These are phyloP conservation scores for Mya arenaria DNA, from an alignment of 1,140 invertebrate genomes.

Conservation along the genomic window DNA sequence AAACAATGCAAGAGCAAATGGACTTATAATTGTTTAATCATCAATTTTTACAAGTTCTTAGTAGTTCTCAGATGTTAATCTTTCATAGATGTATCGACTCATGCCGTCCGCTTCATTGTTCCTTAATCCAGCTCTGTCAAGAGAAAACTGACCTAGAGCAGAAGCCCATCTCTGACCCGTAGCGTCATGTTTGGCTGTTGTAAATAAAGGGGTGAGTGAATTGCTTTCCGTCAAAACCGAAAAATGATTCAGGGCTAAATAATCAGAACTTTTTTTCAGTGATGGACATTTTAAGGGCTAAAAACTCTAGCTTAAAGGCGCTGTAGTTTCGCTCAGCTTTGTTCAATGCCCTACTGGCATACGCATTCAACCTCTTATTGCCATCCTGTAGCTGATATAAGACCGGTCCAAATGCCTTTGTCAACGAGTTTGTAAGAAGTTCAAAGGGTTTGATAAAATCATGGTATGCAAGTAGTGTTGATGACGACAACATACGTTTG, in stretches of 20 bases:
- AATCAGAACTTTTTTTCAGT: slow-evolving; percentile 41
- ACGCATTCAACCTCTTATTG: not conserved
- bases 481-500: not conserved
- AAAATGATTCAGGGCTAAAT: slow-evolving; percentile 27
- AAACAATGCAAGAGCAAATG: not conserved
- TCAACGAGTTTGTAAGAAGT: not conserved
- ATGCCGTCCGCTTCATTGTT: slow-evolving; percentile 22
- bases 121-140: slow-evolving; percentile 10
- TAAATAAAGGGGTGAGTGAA: slow-evolving; percentile 23
- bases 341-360: not conserved
- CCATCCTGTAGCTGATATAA: not conserved
- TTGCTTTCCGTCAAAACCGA: slow-evolving; percentile 22
- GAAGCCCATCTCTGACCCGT: slow-evolving; percentile 42
- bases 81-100: slow-evolving; percentile 15
- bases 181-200: slow-evolving; percentile 16
- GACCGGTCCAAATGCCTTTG: not conserved
- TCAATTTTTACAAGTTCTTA: not conserved
- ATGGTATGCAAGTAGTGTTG: not conserved
- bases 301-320: not conserved
- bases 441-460: not conserved
- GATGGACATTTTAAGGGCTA: slow-evolving; percentile 29
- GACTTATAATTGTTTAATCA: not conserved
- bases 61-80: slow-evolving; percentile 14
- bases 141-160: slow-evolving; percentile 17
- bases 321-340: not conserved